Conservation (phyloP, 2,113 vertebrate genomes). For the Lepisosteus oculatus region DNA sequence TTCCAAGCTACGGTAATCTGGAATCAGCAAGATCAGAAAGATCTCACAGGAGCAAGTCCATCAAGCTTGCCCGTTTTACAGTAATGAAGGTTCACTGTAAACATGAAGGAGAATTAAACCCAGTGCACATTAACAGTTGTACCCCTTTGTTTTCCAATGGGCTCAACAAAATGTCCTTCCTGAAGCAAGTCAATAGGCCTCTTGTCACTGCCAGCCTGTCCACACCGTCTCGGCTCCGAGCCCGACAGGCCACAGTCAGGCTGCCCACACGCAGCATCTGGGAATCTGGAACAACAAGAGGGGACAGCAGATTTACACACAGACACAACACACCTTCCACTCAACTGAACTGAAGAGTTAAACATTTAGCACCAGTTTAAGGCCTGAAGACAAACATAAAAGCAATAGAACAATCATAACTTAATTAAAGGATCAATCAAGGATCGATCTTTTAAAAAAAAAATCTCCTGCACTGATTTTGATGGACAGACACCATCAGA, state of each 20-base stretch:
- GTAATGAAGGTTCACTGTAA: not conserved
- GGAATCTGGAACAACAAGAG: conserved; percentile 41
- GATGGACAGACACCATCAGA: too few relatives aligned
- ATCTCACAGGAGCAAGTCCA: too few relatives aligned
- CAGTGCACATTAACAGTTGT: not conserved
- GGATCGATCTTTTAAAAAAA: too few relatives aligned
- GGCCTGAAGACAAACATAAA: too few relatives aligned
- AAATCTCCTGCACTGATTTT: too few relatives aligned
- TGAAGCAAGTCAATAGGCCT: conserved; percentile 76
- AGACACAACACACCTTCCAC: not conserved
- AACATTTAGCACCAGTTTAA: too few relatives aligned
- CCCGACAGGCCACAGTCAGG: conserved; percentile 47
- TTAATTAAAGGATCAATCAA: too few relatives aligned
- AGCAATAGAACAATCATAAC: too few relatives aligned
- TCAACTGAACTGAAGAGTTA: too few relatives aligned
- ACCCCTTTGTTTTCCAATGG: conserved; percentile 37
- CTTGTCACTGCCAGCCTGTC: conserved; percentile 65
- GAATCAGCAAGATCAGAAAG: too few relatives aligned
- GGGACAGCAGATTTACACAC: not conserved
- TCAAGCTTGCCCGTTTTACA: not conserved
- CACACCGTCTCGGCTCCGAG: conserved; percentile 45
- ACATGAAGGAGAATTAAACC: not conserved
- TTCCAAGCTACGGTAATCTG: too few relatives aligned
- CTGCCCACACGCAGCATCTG: conserved; percentile 62
- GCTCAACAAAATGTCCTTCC: conserved; percentile 57